Conservation (phyloP, 1,140 invertebrate genomes). For the Samia ricini region DNA sequence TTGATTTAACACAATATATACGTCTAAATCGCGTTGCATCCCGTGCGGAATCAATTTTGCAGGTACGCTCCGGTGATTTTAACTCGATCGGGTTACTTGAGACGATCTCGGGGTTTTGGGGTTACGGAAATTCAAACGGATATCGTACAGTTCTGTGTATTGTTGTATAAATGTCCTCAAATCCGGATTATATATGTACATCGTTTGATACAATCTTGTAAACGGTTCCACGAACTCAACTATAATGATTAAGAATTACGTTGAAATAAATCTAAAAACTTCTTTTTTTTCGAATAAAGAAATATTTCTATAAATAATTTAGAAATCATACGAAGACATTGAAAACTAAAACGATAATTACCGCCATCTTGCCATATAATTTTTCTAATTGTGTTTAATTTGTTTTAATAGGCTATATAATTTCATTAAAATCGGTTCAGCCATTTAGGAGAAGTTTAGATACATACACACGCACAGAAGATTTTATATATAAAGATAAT, state of each 20-base stretch:
- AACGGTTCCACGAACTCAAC: not conserved
- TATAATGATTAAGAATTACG: not conserved
- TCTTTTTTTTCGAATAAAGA: too few relatives aligned
- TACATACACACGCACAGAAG: too few relatives aligned
- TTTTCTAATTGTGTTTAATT: too few relatives aligned
- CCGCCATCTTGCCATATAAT: too few relatives aligned
- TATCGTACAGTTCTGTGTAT: not conserved
- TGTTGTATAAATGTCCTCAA: not conserved
- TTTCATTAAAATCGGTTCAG: too few relatives aligned
- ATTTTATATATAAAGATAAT: too few relatives aligned
- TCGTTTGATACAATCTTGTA: not conserved
- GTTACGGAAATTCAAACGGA: not conserved
- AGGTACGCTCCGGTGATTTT: not conserved
- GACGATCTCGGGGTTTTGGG: not conserved
- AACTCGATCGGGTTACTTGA: not conserved
- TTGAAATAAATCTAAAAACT: not conserved
- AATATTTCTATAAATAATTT: too few relatives aligned
- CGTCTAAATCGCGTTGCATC: not conserved
- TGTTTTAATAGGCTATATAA: too few relatives aligned
- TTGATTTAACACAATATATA: conserved; percentile 1
- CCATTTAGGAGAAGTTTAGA: too few relatives aligned
- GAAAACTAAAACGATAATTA: too few relatives aligned
- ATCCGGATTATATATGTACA: not conserved
- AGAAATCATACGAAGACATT: too few relatives aligned
- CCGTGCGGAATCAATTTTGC: not conserved